Base-by-base conservation (phyloP, 2,888 invertebrate species). In the Argyresthia albistria region DNA sequence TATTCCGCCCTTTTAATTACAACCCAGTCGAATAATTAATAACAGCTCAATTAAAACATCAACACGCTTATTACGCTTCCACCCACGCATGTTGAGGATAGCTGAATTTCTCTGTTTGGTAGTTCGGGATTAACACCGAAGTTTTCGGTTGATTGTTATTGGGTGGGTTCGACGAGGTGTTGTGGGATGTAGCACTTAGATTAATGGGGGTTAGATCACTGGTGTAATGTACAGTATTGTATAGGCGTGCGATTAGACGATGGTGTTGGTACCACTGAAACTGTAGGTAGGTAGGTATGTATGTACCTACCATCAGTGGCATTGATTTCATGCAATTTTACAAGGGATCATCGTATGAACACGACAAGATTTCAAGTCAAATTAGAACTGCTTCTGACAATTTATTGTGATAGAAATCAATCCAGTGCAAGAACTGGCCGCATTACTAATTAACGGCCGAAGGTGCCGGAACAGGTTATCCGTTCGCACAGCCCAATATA, bases 401-500 rank as follows among this genome's bases (percentile, higher is more conserved):
- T 25, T 25, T 25, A 25, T 25, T 25, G n/a, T n/a, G 25, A 25
- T 25, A 25, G 25, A 25, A 25, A 25, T 25, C 25, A 25, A 6
- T 25, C 6, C 25, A 25, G 25, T 25, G 25, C 25, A 25, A 25
- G 25, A 25, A 25, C 25, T 6, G 12, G 12, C 14, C 14, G 14
- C 14, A 37, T 39, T 36, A 48, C 79, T 84, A 82, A 83, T 86
- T 83, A 84, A 74, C 73, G 80, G 78, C 77, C 75, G 59, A 68
- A 73, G 78, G 77, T 79, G 71, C 76, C 75, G 68, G 76, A 80
- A 77, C 81, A 76, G 78, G 77, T 80, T 77, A 70, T 69, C 74
- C 80, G 76, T 82, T 84, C 81, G 80, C 77, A 72, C 82, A 82
- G 79, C 82, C 84, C 80, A 82, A 84, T 84, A 84, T 82, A 82